Base-by-base conservation (phyloP, 2,113 vertebrate genomes). In the Rhineura floridana region DNA sequence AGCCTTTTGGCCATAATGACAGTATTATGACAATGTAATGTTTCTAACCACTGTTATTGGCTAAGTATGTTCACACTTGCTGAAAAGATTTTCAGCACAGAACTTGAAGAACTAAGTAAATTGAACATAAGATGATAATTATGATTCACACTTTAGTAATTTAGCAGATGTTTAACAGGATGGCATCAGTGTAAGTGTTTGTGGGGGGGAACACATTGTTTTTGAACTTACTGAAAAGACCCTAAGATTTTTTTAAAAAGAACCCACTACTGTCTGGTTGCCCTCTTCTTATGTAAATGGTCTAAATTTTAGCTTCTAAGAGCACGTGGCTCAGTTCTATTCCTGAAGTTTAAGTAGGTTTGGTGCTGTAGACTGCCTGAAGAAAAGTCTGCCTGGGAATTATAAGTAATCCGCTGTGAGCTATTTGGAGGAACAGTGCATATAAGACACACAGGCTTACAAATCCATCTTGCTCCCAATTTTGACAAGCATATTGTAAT, bases 31-130 rank as follows among this genome's bases (percentile, higher is more conserved):
- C 72, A 46, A 13, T 72, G 15, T 79, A 81, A 75, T 44, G 0
- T 65, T 92, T 86, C 0, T 0, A 78, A 9, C 84, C 84, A 33
- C 19, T 89, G 90, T 89, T 78, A 59, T 15, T 91, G 81, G 28
- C 76, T 90, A 46, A 0, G 1, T 85, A 7, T 73, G 4, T 80
- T 39, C n/a, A 39, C 85, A 72, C 10, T 44, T 88, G 48, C 67
- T 19, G 44, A 81, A 89, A 30, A 46, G 11, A 50, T 72, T 36
- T 19, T 33, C 39, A 70, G 84, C 55, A 55, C 44, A 85, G 55
- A 85, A 89, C 1, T 62, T 76, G 69, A 78, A 87, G 33, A 88
- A 15, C 8, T 85, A 36, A 39, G 78, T 92, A 19, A 88, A 55
- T 82, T 28, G 12, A 62, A 33, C 73, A 70, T 67, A 85, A 84